Percentiles rank a stretch among this genome's conserved stretches.
phyloP scores from a whole-genome alignment of 2,113 vertebrate species.

The Poicephalus meyeri region DNA sequence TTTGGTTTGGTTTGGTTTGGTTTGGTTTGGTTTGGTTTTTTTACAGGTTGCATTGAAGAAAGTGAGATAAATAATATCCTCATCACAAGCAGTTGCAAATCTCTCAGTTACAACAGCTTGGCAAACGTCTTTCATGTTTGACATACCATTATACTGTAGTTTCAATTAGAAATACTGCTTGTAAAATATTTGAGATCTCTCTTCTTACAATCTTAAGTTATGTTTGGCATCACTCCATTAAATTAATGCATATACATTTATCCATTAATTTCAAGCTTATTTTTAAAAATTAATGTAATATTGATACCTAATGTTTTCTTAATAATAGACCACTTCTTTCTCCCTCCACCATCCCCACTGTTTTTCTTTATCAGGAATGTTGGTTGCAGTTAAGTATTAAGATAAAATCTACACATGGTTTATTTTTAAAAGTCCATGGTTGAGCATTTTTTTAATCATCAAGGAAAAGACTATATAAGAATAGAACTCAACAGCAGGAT shows the following conservation, averaged over 20 bases:
- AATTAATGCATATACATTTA: neutral
- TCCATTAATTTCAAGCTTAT: neutral
- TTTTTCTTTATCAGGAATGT: neutral
- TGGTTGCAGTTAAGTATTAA: neutral
- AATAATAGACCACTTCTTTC: neutral
- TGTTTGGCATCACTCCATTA: neutral
- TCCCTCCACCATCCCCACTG: neutral
- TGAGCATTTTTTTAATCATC: neutral
- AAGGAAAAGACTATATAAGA: neutral
- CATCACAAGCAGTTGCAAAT: neutral
- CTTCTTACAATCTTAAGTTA: neutral
- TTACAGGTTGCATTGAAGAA: neutral
- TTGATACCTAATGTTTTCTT: conserved; percentile 25
- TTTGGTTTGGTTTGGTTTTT: no score
- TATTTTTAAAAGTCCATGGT: neutral
- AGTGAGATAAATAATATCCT: neutral
- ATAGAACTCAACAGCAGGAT: conserved; percentile 14
- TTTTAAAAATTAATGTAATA: conserved; percentile 29
- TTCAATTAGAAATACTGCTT: neutral
- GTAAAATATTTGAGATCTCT: neutral
- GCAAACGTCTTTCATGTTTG: neutral
- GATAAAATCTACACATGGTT: conserved; percentile 1
- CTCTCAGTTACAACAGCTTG: neutral
- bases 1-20: neutral
- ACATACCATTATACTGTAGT: neutral